Evolutionary conservation across 1,140 invertebrate genomes (phyloP).

Genomic region (Pissodes strobi): DNA sequence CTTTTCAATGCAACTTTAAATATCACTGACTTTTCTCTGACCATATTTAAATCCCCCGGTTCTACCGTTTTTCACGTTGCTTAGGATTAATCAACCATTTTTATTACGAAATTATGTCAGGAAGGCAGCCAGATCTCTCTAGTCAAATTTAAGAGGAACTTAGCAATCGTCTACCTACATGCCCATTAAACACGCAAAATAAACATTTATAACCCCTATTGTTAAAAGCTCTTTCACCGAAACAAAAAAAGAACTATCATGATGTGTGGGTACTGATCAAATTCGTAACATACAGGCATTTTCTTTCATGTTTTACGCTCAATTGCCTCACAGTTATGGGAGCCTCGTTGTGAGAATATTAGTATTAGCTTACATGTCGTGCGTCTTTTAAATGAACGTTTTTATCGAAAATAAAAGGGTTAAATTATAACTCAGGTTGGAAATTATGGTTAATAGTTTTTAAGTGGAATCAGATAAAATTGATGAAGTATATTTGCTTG

Average conservation of each 20-base stretch:
- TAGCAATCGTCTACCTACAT: no score
- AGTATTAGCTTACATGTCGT: constrained; percentile 4
- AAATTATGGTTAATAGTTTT: constrained; percentile 10
- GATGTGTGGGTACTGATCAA: not conserved
- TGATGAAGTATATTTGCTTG: constrained; percentile 13
- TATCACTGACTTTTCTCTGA: no score
- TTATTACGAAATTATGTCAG: no score
- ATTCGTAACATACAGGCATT: constrained; percentile 1
- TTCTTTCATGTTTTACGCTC: constrained; percentile 13
- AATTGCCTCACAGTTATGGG: constrained; percentile 9
- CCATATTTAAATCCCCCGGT: no score
- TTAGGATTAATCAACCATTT: no score
- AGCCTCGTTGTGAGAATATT: constrained; percentile 6
- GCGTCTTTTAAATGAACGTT: constrained; percentile 7
- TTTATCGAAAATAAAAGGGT: not conserved
- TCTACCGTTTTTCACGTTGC: no score
- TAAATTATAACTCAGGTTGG: not conserved
- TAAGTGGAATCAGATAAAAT: constrained; percentile 9
- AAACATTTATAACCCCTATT: no score
- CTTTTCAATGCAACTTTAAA: no score
- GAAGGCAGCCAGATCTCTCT: no score
- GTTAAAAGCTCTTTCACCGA: not conserved
- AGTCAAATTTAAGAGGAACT: no score
- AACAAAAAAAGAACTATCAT: not conserved
- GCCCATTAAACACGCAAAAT: no score